Percentiles rank a stretch among this genome's conserved stretches.
These are phyloP conservation scores for Florisuga fusca DNA, from an alignment of 2,797 vertebrate genomes.

Conservation along the genomic window DNA sequence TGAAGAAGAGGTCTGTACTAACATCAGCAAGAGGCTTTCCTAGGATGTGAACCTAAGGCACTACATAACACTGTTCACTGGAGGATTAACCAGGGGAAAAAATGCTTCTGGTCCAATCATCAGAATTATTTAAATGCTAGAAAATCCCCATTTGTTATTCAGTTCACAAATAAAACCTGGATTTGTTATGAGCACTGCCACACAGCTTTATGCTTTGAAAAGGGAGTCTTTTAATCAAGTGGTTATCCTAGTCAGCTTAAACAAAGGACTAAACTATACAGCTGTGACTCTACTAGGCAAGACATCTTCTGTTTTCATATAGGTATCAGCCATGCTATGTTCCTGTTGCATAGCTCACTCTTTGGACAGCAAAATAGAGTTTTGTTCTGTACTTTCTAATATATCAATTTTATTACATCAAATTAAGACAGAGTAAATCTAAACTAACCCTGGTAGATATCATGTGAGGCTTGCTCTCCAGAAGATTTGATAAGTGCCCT, in stretches of 20 bases:
- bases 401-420: neutral
- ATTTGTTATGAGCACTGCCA: neutral
- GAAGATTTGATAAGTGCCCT: neutral
- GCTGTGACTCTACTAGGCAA: neutral
- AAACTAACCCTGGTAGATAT: neutral
- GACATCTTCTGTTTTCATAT: neutral
- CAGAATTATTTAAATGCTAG: neutral
- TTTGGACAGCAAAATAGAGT: neutral
- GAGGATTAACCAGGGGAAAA: neutral
- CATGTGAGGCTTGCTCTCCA: neutral
- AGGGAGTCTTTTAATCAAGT: neutral
- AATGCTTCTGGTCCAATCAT: neutral
- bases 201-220: neutral
- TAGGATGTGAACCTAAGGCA: neutral
- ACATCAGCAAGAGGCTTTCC: neutral
- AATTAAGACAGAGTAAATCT: neutral
- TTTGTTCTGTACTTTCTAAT: neutral
- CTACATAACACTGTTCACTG: neutral
- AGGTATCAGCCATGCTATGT: accelerated
- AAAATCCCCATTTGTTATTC: neutral
- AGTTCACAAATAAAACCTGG: neutral
- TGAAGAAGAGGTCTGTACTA: neutral
- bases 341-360: neutral
- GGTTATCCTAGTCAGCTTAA: neutral
- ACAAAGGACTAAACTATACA: neutral